Percentiles rank a stretch among this genome's conserved stretches.
phyloP scores from a whole-genome alignment of 2,797 vertebrate genomes.

The Chloroceryle inda region DNA sequence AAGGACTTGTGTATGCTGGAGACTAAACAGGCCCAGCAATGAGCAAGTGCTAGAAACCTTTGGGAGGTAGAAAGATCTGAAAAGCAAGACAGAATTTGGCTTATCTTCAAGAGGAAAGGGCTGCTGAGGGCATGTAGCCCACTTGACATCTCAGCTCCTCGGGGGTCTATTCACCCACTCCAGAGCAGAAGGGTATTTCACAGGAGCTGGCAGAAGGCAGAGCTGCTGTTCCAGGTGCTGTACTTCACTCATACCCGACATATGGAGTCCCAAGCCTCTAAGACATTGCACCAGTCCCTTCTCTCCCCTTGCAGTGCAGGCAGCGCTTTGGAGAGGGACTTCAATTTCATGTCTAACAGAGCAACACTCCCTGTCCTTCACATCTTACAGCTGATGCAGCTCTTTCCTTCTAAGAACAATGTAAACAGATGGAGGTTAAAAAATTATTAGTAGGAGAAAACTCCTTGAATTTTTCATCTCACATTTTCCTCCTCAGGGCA shows the following conservation, averaged over 20 bases:
- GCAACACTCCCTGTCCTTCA: background rate
- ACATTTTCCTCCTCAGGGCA: background rate
- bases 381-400: background rate
- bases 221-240: background rate
- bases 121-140: background rate
- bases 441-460: background rate
- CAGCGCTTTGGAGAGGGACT: background rate
- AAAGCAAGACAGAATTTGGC: background rate
- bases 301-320: background rate
- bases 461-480: conserved; percentile 45
- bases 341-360: rapidly evolving
- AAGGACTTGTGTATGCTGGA: rapidly evolving
- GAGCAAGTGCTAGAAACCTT: background rate
- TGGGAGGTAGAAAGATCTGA: background rate
- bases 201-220: background rate
- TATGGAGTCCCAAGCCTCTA: background rate
- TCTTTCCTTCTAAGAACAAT: background rate
- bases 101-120: rapidly evolving
- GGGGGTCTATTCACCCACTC: rapidly evolving
- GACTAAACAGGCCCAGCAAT: background rate
- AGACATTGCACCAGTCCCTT: rapidly evolving
- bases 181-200: background rate
- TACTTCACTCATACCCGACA: rapidly evolving
- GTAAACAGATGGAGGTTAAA: background rate
- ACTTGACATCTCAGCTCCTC: background rate